Base-by-base conservation (phyloP, 2,888 invertebrate genomes). In the Biston stratarius region DNA sequence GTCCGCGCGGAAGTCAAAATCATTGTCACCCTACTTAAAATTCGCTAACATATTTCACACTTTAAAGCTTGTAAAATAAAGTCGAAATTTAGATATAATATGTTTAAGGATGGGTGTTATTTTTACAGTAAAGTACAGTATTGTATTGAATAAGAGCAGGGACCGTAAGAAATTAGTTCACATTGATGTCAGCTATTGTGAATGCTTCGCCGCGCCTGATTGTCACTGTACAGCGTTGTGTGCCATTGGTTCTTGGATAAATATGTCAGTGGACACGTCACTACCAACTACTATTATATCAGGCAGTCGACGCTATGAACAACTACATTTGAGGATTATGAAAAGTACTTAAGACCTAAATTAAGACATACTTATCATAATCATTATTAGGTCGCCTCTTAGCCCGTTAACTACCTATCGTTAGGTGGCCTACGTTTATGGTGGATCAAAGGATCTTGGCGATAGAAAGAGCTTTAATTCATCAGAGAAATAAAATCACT, bases 81-180 rank as follows among this genome's bases (percentile, higher is more conserved):
- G 76, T 75, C 63, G 6, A 72, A 70, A 74, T 61, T 78, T 1
- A 12, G 2, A 15, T 69, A 56, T 11, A 6, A 0, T 5, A 61
- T 60, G 59, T 36, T 49, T 47, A 59, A 59, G 40, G 66, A 72
- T 73, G 71, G 69, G 76, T 76, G 59, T 63, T 75, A 77, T 77
- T 80, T 77, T 74, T 75, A 73, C 68, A 70, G 74, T 77, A 74
- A 75, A 72, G 73, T 77, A 76, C 77, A 74, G 77, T 81, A 80
- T 80, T 76, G 79, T 75, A 82, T 83, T 83, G 85, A 86, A 88
- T 85, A 80, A 87, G 86, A 82, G 89, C 87, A 88, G 83, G 84
- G 86, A 88, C 88, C 92, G 91, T 90, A 90, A 89, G 91, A 86
- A 94, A 93, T 94, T 92, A 93, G 91, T 82, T 83, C 81, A 83